Evolutionary conservation across 2,888 invertebrate species (phyloP).

Genomic region (Hyles lineata): DNA sequence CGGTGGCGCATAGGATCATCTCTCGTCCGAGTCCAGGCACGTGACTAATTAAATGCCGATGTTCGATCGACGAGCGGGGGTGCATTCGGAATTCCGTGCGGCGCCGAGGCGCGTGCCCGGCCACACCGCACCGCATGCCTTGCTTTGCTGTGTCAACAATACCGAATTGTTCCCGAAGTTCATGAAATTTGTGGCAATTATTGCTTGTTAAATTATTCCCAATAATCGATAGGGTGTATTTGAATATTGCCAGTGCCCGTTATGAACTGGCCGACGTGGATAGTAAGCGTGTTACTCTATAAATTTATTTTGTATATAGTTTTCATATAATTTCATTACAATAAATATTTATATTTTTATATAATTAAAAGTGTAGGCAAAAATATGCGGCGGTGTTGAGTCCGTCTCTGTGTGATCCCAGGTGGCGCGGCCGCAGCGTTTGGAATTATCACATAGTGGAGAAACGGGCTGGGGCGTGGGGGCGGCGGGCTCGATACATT

Average conservation of each 20-base stretch:
- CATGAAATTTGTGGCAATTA: constrained; percentile 45
- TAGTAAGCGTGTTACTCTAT: background rate
- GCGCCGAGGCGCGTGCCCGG: constrained; percentile 54
- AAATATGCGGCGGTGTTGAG: constrained; percentile 38
- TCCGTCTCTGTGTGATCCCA: constrained; percentile 81
- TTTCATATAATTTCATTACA: background rate
- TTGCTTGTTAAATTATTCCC: constrained; percentile 28
- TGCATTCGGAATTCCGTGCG: constrained; percentile 68
- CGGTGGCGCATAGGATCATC: constrained; percentile 59
- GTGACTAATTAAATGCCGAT: constrained; percentile 84
- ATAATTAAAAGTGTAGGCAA: background rate
- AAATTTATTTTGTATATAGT: too few species aligned
- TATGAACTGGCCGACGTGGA: background rate
- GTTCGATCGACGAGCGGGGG: constrained; percentile 55
- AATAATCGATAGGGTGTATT: constrained; percentile 1
- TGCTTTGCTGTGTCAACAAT: constrained; percentile 59
- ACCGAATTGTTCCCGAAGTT: constrained; percentile 69
- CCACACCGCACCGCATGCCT: constrained; percentile 66
- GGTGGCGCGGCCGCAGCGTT: constrained; percentile 86
- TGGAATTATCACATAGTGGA: constrained; percentile 85
- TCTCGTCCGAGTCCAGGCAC: constrained; percentile 61
- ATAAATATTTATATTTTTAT: background rate
- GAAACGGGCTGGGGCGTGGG: constrained; percentile 64
- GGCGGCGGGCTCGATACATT: constrained; percentile 76
- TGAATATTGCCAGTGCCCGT: background rate